Evolutionary conservation across 2,113 vertebrate species (phyloP).

Genomic region (Chlorocebus sabaeus): DNA sequence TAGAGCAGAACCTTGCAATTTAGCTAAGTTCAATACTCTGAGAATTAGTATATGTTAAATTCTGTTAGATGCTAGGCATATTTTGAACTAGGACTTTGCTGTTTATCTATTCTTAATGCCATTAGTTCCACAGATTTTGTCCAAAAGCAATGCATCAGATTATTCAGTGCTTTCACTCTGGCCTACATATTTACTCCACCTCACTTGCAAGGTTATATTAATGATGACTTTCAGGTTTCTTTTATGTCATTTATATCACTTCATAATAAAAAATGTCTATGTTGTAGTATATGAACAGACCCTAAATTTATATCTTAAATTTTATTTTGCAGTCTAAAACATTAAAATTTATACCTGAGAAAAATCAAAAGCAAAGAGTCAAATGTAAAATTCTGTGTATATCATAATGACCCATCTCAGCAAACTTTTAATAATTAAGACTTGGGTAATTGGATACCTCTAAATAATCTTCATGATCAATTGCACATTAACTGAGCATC

Average conservation of each 20-base stretch:
- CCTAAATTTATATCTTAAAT: background rate
- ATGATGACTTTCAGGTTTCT: background rate
- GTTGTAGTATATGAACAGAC: background rate
- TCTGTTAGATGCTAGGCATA: background rate
- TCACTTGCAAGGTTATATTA: background rate
- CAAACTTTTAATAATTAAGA: slow-evolving; percentile 8
- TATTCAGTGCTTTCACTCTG: background rate
- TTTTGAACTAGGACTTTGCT: slow-evolving; percentile 6
- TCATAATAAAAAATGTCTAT: background rate
- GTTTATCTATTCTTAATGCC: background rate
- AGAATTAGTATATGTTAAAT: background rate
- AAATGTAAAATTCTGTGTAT: background rate
- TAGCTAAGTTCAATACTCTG: background rate
- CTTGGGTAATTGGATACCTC: background rate
- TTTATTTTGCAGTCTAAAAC: slow-evolving; percentile 23
- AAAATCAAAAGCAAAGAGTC: background rate
- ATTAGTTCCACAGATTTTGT: background rate
- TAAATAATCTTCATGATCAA: background rate
- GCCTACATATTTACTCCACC: background rate
- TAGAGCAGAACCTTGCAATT: background rate
- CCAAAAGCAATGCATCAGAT: background rate
- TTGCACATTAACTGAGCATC: background rate
- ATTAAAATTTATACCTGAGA: background rate
- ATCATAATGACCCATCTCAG: background rate
- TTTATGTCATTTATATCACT: background rate